Evolutionary conservation across 2,888 invertebrate genomes (phyloP).

Genomic region (Leptopilina syphax): DNA sequence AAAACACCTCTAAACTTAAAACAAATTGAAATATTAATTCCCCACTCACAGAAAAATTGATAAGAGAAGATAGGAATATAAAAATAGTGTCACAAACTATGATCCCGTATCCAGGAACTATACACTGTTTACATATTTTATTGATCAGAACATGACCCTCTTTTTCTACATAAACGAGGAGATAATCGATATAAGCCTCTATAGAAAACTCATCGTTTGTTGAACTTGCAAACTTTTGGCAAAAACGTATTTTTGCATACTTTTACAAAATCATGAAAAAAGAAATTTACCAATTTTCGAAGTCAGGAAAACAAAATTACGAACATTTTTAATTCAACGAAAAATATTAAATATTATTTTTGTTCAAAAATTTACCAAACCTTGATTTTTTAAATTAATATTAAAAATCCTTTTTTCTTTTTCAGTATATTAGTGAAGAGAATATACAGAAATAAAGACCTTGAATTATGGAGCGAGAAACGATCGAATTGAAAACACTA

Average conservation of each 20-base stretch:
- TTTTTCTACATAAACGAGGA: background rate
- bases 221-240: background rate
- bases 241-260: too few relatives aligned
- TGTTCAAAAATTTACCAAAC: too few relatives aligned
- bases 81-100: background rate
- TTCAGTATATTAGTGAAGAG: too few relatives aligned
- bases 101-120: background rate
- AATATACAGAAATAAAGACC: too few relatives aligned
- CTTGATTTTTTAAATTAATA: background rate
- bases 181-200: background rate
- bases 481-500: too few relatives aligned
- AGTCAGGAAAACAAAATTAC: too few relatives aligned
- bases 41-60: background rate
- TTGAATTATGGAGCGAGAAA: too few relatives aligned
- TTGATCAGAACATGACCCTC: constrained; percentile 23
- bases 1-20: background rate
- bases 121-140: constrained; percentile 10
- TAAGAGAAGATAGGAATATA: background rate
- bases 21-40: background rate
- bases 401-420: too few relatives aligned
- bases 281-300: too few relatives aligned
- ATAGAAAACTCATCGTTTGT: background rate
- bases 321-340: too few relatives aligned
- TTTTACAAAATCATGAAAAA: too few relatives aligned
- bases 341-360: too few relatives aligned